Conservation (phyloP, 2,888 invertebrate genomes). For the Sphaerophoria rueppellii region DNA sequence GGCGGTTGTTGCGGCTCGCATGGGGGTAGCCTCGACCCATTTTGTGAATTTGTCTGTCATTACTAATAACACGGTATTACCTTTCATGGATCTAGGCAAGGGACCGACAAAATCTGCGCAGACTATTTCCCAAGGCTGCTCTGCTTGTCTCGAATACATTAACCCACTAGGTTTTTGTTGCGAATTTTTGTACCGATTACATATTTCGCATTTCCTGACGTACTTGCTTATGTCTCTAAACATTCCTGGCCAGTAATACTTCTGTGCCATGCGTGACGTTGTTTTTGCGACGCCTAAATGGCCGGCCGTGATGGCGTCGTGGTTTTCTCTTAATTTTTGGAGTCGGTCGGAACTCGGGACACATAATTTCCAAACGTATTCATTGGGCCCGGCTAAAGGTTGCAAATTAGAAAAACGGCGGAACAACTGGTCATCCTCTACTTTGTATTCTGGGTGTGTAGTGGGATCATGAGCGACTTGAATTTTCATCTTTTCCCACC, state of each 20-base stretch:
- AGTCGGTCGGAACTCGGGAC: not conserved
- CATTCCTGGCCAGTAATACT: not conserved
- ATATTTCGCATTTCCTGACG: not conserved
- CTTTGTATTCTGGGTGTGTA: not conserved
- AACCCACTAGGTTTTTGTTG: not conserved
- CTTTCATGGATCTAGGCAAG: not conserved
- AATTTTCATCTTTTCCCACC: not conserved
- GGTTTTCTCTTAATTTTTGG: not conserved
- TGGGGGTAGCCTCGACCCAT: conserved; percentile 43
- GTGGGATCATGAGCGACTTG: not conserved
- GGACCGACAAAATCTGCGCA: not conserved
- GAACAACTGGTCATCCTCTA: not conserved
- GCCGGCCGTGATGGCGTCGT: not conserved
- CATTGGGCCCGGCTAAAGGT: not conserved
- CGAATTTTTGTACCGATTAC: not conserved
- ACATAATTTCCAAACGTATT: not conserved
- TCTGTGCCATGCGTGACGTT: not conserved
- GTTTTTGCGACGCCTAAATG: not conserved
- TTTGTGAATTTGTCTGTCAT: conserved; percentile 58
- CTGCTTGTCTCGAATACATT: not conserved
- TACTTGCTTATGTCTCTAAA: not conserved
- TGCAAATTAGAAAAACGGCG: not conserved
- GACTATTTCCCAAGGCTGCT: not conserved
- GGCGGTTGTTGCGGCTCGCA: too few species aligned
- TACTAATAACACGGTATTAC: conserved; percentile 17